Evolutionary conservation across 1,140 invertebrate genomes (phyloP).

Genomic region (Leptinotarsa lineolata): DNA sequence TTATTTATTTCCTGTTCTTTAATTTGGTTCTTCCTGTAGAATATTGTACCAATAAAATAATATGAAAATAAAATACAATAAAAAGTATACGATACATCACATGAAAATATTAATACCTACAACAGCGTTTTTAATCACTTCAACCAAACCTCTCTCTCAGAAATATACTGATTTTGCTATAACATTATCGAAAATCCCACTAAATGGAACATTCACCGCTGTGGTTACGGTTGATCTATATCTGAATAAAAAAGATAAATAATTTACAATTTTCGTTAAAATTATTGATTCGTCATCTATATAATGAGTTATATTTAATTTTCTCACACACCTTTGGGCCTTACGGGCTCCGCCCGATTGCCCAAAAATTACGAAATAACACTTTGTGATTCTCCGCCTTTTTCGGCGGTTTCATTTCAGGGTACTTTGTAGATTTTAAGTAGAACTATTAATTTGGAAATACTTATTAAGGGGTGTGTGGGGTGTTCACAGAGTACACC

Average conservation of each 20-base stretch:
- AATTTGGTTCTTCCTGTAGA: too few relatives aligned
- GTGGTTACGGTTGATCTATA: background rate
- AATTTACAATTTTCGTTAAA: conserved; percentile 1
- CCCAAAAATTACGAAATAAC: conserved; percentile 4
- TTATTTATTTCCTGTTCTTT: too few relatives aligned
- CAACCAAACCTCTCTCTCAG: too few relatives aligned
- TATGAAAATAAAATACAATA: too few relatives aligned
- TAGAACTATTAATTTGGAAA: too few relatives aligned
- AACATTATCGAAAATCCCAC: background rate
- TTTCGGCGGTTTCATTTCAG: conserved; percentile 1
- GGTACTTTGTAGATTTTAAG: background rate
- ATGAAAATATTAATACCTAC: too few relatives aligned
- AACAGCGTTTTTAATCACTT: too few relatives aligned
- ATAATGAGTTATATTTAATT: conserved; percentile 9
- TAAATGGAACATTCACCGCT: background rate
- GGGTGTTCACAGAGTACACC: too few relatives aligned
- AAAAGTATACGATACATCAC: too few relatives aligned
- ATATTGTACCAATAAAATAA: too few relatives aligned
- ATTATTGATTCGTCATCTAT: conserved; percentile 3
- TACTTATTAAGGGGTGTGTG: too few relatives aligned
- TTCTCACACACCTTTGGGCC: conserved; percentile 5
- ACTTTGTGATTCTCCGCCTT: conserved; percentile 2
- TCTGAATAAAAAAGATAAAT: conserved; percentile 6
- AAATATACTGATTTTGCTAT: background rate
- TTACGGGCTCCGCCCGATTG: conserved; percentile 7